Percentiles rank a stretch among this genome's conserved stretches.
phyloP scores from a whole-genome alignment of 2,113 vertebrate genomes.

The Laterallus jamaicensis region DNA sequence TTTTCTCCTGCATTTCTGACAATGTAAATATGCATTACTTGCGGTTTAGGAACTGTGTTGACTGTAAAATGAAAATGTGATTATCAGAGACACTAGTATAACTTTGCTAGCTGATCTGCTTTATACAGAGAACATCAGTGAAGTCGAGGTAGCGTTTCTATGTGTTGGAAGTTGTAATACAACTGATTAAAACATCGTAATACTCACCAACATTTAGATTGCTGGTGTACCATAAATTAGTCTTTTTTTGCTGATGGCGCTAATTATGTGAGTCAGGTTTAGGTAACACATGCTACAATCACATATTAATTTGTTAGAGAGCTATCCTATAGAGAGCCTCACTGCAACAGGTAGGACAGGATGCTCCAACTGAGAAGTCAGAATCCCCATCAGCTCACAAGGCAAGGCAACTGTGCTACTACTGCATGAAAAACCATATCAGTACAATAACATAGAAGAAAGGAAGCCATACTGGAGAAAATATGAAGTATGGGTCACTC shows the following conservation, averaged over 20 bases:
- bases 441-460: background rate
- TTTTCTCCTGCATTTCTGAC: background rate
- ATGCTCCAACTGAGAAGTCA: background rate
- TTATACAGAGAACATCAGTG: background rate
- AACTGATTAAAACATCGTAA: background rate
- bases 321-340: background rate
- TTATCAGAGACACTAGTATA: background rate
- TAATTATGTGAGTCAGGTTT: background rate
- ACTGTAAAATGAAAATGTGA: background rate
- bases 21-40: background rate
- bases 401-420: background rate
- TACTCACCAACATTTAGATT: background rate
- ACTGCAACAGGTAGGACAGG: background rate
- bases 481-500: background rate
- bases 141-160: background rate
- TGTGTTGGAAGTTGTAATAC: background rate
- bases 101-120: background rate
- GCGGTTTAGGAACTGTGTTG: background rate
- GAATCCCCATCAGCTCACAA: background rate
- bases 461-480: background rate
- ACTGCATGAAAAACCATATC: fast-evolving
- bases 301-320: background rate
- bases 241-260: background rate
- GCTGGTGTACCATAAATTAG: background rate
- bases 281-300: background rate